These are phyloP conservation scores for Dioctria rufipes DNA, from an alignment of 2,888 invertebrate genomes.

Conservation along the genomic window DNA sequence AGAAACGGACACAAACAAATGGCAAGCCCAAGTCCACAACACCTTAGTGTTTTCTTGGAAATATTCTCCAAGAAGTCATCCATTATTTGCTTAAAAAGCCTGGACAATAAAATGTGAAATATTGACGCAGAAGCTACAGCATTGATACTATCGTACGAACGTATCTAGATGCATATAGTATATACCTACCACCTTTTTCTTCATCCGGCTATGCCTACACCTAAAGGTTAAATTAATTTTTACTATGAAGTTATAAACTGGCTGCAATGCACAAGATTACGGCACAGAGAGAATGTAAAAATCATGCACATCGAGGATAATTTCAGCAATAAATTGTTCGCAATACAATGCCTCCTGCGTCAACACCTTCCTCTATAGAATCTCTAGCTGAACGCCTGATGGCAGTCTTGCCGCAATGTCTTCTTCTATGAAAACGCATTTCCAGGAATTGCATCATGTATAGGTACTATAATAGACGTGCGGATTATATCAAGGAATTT, in stretches of 20 bases:
- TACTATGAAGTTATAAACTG: slow-evolving; percentile 30
- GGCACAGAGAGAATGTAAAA: background rate
- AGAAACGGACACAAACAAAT: background rate
- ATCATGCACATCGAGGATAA: slow-evolving; percentile 21
- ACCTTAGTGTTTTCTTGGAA: background rate
- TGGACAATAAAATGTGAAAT: slow-evolving; percentile 12
- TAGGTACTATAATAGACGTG: background rate
- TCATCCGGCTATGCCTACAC: background rate
- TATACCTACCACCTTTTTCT: background rate
- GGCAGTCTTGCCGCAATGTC: background rate
- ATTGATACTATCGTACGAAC: background rate
- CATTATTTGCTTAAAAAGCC: background rate
- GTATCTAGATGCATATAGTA: too few relatives aligned
- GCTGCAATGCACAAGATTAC: background rate
- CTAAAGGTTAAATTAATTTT: slow-evolving; percentile 11
- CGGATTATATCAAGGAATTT: background rate
- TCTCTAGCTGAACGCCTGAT: background rate
- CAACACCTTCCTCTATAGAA: slow-evolving; percentile 8
- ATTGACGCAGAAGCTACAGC: background rate
- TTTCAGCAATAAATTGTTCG: slow-evolving; percentile 26
- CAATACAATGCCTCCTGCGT: background rate
- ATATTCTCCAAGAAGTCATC: background rate
- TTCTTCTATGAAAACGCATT: background rate
- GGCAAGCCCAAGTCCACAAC: background rate
- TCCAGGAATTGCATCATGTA: background rate